Conservation (phyloP, 2,888 invertebrate species). For the Catocala nupta region DNA sequence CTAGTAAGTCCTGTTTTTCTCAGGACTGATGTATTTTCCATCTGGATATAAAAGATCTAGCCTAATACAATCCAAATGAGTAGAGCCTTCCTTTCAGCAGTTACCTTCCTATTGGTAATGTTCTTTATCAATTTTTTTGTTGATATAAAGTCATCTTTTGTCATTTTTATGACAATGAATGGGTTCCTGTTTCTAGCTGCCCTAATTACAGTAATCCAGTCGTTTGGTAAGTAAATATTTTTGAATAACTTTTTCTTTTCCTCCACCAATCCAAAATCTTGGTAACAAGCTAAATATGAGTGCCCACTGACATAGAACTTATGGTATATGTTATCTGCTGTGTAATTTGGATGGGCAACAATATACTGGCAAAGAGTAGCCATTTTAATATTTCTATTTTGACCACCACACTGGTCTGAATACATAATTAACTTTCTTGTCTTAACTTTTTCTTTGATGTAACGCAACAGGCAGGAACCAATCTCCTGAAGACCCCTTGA, state of each 20-base stretch:
- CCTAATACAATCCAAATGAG: too few relatives aligned
- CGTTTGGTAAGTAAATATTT: not conserved
- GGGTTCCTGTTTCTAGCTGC: slow-evolving; percentile 1
- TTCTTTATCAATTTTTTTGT: not conserved
- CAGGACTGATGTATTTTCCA: not conserved
- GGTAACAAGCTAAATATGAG: slow-evolving; percentile 3
- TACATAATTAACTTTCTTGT: too few relatives aligned
- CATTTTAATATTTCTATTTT: slow-evolving; percentile 2
- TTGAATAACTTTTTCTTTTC: not conserved
- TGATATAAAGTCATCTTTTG: not conserved
- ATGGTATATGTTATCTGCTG: slow-evolving; percentile 10
- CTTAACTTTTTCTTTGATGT: slow-evolving; percentile 5
- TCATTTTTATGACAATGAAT: not conserved
- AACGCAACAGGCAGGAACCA: not conserved
- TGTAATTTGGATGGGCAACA: slow-evolving; percentile 7
- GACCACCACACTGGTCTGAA: too few relatives aligned
- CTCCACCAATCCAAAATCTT: not conserved
- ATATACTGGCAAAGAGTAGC: slow-evolving; percentile 7
- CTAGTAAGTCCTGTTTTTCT: not conserved
- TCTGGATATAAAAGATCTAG: not conserved
- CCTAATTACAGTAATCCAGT: not conserved
- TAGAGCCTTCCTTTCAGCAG: not conserved
- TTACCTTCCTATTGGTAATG: not conserved
- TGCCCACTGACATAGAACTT: slow-evolving; percentile 12
- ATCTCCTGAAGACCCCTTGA: not conserved